These are phyloP conservation scores for Drosophila jambulina DNA, from an alignment of 1,140 invertebrate genomes.

Conservation along the genomic window DNA sequence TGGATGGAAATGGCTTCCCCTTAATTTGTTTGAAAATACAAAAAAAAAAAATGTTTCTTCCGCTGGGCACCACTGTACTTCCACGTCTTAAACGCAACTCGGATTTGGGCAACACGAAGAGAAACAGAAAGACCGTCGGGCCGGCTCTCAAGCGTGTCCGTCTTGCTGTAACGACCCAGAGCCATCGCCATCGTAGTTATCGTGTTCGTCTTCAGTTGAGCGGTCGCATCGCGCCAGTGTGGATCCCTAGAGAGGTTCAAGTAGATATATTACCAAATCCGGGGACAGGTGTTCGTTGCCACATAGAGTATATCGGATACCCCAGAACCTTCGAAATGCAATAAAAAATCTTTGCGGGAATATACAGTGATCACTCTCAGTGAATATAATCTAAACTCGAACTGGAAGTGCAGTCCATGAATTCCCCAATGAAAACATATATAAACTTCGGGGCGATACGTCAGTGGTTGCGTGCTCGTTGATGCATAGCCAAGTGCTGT, in stretches of 20 bases:
- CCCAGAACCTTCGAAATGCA: not conserved
- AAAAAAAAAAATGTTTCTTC: not conserved
- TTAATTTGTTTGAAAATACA: not conserved
- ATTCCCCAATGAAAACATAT: slow-evolving; percentile 23
- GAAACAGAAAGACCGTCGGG: slow-evolving; percentile 49
- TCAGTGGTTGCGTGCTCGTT: slow-evolving; percentile 49
- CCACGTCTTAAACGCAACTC: slow-evolving; percentile 49
- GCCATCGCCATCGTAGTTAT: slow-evolving; percentile 43
- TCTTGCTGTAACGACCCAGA: slow-evolving; percentile 70
- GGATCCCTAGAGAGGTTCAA: slow-evolving; percentile 20
- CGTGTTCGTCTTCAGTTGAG: slow-evolving; percentile 72
- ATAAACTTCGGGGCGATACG: slow-evolving; percentile 41
- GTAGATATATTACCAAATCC: slow-evolving; percentile 12
- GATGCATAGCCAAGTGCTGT: slow-evolving; percentile 62
- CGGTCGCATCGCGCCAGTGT: slow-evolving; percentile 60
- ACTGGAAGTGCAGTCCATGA: slow-evolving; percentile 16
- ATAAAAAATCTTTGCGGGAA: not conserved
- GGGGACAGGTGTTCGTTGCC: slow-evolving; percentile 14
- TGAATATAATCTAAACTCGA: not conserved
- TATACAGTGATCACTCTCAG: not conserved
- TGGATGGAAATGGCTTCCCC: no score
- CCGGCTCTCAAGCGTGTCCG: slow-evolving; percentile 67
- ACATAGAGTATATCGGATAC: slow-evolving; percentile 3
- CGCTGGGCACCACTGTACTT: slow-evolving; percentile 29
- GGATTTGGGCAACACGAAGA: slow-evolving; percentile 57